phyloP scores from a whole-genome alignment of 2,888 invertebrate genomes.

The Scelioninae gen. 2 region DNA sequence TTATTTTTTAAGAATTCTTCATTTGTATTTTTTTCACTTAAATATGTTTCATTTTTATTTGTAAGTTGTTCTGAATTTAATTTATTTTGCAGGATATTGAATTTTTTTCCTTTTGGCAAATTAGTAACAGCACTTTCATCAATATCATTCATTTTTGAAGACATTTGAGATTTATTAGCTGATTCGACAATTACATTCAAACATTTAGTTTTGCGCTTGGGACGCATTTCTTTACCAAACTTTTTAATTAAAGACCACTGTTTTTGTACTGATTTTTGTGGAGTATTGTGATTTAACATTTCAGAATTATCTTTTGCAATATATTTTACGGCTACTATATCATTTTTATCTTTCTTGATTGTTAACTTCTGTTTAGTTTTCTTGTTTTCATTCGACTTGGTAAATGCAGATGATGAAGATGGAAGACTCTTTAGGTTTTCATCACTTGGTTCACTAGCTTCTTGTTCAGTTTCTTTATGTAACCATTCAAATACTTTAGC shows the following conservation, averaged over 20 bases:
- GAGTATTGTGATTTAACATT: constrained; percentile 12
- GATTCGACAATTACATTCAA: constrained; percentile 64
- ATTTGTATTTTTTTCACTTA: constrained; percentile 5
- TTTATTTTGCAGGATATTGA: neutral
- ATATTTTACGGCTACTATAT: too few species aligned
- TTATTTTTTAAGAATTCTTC: constrained; percentile 6
- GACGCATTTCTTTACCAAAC: constrained; percentile 67
- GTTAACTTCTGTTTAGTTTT: too few species aligned
- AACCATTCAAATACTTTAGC: constrained; percentile 40
- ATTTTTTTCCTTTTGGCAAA: neutral
- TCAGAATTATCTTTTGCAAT: too few species aligned
- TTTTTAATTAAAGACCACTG: constrained; percentile 64
- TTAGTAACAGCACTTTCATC: neutral
- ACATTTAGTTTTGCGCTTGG: constrained; percentile 62
- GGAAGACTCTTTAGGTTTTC: too few species aligned
- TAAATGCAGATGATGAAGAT: too few species aligned
- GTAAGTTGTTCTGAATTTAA: neutral
- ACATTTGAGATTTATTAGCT: constrained; percentile 37
- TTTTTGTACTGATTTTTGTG: constrained; percentile 31
- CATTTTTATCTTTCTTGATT: too few species aligned
- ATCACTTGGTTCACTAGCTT: constrained; percentile 13
- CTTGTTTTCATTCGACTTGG: too few species aligned
- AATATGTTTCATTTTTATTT: neutral
- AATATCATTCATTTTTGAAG: constrained; percentile 11
- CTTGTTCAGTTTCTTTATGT: constrained; percentile 3